Percentiles rank a stretch among this genome's conserved stretches.
Evolutionary conservation across 2,888 invertebrate species (phyloP).

Genomic region (Peribatodes rhomboidaria): DNA sequence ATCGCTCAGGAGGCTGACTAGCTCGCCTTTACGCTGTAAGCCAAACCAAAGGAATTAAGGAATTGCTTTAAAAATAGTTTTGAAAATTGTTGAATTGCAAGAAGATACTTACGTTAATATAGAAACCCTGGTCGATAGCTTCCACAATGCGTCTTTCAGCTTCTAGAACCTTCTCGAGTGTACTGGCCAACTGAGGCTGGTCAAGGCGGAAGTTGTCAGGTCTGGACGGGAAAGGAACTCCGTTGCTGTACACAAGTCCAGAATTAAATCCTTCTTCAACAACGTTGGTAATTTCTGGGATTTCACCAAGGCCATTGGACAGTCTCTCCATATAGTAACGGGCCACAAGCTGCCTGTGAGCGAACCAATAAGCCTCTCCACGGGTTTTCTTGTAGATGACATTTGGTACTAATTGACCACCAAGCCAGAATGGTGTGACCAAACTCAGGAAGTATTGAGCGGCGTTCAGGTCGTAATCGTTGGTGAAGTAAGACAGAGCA

Average conservation of each 20-base stretch:
- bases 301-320: slow-evolving; percentile 89
- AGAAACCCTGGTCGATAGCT: slow-evolving; percentile 87
- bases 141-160: slow-evolving; percentile 86
- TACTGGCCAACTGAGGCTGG: slow-evolving; percentile 74
- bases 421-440: slow-evolving; percentile 89
- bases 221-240: slow-evolving; percentile 88
- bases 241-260: slow-evolving; percentile 88
- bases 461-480: slow-evolving; percentile 89
- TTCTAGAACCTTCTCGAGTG: slow-evolving; percentile 76
- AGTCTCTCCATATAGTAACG: slow-evolving; percentile 92
- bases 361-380: slow-evolving; percentile 87
- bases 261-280: slow-evolving; percentile 88
- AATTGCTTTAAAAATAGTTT: not conserved
- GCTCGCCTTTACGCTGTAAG: slow-evolving; percentile 77
- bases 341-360: slow-evolving; percentile 89
- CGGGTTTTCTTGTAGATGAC: slow-evolving; percentile 71
- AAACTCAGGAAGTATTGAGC: slow-evolving; percentile 88
- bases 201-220: slow-evolving; percentile 85
- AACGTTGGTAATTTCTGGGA: slow-evolving; percentile 85
- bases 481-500: slow-evolving; percentile 89
- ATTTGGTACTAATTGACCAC: slow-evolving; percentile 80
- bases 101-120: slow-evolving; percentile 69
- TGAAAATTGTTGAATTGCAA: slow-evolving; percentile 18
- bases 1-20: slow-evolving; percentile 86
- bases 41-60: slow-evolving; percentile 40